Base-by-base conservation (phyloP, 2,113 vertebrate species). In the Phyllostomus hastatus region DNA sequence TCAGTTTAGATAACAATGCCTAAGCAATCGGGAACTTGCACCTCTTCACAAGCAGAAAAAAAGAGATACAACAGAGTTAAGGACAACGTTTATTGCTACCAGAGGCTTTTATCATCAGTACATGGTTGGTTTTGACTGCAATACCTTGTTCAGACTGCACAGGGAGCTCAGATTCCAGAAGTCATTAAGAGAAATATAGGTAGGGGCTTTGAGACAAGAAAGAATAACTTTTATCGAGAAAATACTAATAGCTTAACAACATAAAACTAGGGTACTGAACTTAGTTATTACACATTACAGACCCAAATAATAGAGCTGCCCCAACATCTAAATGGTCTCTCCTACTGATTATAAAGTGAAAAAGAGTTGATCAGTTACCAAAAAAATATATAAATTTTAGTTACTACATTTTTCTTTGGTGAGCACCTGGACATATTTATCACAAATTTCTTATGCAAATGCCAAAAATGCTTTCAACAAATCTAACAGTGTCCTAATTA, bases 1-100 rank as follows among this genome's bases (percentile, higher is more conserved):
- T 83, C 15, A 88, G 59, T 67, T 95, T 66, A 96, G 87, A 90
- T 3, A n/a, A 22, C 35, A 91, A 46, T 72, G 11, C 41, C 61
- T 79, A 81, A 35, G 69, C 48, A 70, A 82, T 57, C 83, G 91
- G 64, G 48, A 93, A 96, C 33, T 38, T 59, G 14, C 7, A 80
- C 22, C 12, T 87, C 52, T 86, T 89, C 64, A 87, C 10, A 92
- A 91, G 66, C 15, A 96, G 41, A 90, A 97, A 43, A 12, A 1
- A 48, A 1, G 14, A 70, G 35, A 96, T 76, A 59, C 43, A 1
- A 96, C 86, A 19, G 33, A 31, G 87, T 97, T 79, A 98, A 98
- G 98, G 98, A 99, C 98, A 98, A 99, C 98, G 86, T 97, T 99
- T 99, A 99, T 99, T 99, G 99, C 99, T 98, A 98, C 99, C 99